Evolutionary conservation across 1,140 invertebrate genomes (phyloP), one percentile per base, ranked within the genome.

Genomic region (Drosophila orosa): DNA sequence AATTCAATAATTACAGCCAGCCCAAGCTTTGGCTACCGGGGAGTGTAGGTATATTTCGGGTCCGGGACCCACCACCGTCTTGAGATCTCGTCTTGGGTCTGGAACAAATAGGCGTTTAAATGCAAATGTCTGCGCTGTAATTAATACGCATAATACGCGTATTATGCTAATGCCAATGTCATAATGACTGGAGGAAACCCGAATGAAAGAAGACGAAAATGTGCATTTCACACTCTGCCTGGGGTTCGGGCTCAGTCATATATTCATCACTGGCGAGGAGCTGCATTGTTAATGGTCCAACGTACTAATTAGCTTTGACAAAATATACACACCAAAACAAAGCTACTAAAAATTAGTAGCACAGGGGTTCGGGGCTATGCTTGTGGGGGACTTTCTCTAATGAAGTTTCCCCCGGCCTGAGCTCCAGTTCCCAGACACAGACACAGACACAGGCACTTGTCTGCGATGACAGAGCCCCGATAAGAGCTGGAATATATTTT

Each of bases 281-380:
- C 48, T 67, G 66, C 78, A 83, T 90, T 74, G 80, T 90, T 90
- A 82, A 85, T 82, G 80, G 72, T 73, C 77, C 72, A 66, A 89
- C 73, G 78, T 75, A 90, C 87, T 89, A 90, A 90, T 90, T 84
- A 90, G 89, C 74, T 87, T 90, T 90, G 86, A 90, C 86, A 90
- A 90, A 84, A 83, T 55, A 82, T 29, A 47, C 47, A 78, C 54
- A 66, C 35, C 13, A 76, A 78, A 69, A 80, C 78, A 74, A 48
- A 74, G 73, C 86, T 68, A 82, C 75, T 82, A 90, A 90, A 84
- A 85, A 90, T 90, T 82, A 90, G 83, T 84, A 78, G 65, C 33
- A 31, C 40, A 47, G 50, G 55, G 56, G 54, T 37, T n/a, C 17
- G 37, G 45, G 29, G 52, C 2, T 35, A 27, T 19, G 29, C 8